Evolutionary conservation across 2,888 invertebrate species (phyloP).

Genomic region (Ophraella communa): DNA sequence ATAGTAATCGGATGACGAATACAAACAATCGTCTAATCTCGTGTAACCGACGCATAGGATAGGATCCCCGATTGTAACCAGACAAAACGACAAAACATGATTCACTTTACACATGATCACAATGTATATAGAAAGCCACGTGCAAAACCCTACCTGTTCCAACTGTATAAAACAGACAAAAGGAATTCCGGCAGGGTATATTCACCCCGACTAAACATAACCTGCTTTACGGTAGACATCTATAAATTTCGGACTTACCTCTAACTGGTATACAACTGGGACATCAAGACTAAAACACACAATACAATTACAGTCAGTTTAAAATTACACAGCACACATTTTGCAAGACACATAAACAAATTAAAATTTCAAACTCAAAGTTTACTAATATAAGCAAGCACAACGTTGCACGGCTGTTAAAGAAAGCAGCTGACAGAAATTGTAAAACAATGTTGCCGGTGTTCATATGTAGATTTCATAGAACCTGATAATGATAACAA

Average conservation of each 20-base stretch:
- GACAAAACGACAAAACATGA: conserved; percentile 28
- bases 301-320: conserved; percentile 47
- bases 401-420: conserved; percentile 69
- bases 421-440: conserved; percentile 72
- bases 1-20: conserved; percentile 15
- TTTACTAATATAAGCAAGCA: conserved; percentile 61
- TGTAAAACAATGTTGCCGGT: conserved; percentile 52
- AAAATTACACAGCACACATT: conserved; percentile 55
- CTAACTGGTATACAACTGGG: conserved; percentile 42
- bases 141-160: conserved; percentile 22
- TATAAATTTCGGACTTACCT: conserved; percentile 44
- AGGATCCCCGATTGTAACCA: conserved; percentile 27
- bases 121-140: conserved; percentile 23
- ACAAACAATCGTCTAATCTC: conserved; percentile 27
- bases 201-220: conserved; percentile 30
- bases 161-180: conserved; percentile 32
- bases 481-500: background rate
- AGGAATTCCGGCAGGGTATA: conserved; percentile 50
- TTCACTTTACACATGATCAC: conserved; percentile 17
- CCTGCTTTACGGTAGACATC: conserved; percentile 24
- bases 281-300: conserved; percentile 45
- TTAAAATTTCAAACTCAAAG: conserved; percentile 58
- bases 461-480: conserved; percentile 30
- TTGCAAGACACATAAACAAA: conserved; percentile 60
- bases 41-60: conserved; percentile 33